phyloP scores from a whole-genome alignment of 2,113 vertebrate genomes.

The Thamnaconus septentrionalis region DNA sequence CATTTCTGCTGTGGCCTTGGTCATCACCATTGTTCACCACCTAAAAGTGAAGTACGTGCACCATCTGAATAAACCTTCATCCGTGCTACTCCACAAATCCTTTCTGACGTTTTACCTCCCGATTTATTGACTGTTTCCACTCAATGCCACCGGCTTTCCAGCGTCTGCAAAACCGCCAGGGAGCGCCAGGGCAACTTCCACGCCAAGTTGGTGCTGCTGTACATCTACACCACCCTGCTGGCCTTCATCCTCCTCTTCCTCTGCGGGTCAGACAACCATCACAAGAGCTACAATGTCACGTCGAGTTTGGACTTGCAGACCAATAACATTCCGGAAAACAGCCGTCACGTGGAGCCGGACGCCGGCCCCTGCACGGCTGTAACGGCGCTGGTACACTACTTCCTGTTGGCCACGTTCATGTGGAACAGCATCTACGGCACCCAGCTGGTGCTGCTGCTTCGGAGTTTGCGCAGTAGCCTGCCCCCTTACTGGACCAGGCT shows the following conservation, averaged over 20 bases:
- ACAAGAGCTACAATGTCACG: fast-evolving
- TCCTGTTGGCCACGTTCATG: slow-evolving; percentile 71
- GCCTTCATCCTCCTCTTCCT: slow-evolving; percentile 79
- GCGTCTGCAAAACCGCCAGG: slow-evolving; percentile 26
- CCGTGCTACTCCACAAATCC: not conserved
- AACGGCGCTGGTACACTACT: slow-evolving; percentile 70
- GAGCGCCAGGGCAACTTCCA: not conserved
- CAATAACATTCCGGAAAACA: slow-evolving; percentile 33
- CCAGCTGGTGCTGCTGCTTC: slow-evolving; percentile 33
- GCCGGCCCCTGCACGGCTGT: slow-evolving; percentile 30
- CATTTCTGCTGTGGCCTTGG: slow-evolving; percentile 55
- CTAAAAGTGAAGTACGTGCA: slow-evolving; percentile 52
- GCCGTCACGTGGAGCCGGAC: not conserved
- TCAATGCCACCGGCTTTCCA: not conserved
- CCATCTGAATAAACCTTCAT: not conserved
- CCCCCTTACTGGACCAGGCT: not conserved
- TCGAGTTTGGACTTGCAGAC: fast-evolving
- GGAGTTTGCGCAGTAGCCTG: not conserved
- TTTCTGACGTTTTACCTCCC: too few species aligned
- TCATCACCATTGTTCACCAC: slow-evolving; percentile 53
- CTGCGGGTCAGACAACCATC: slow-evolving; percentile 68
- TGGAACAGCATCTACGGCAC: slow-evolving; percentile 68
- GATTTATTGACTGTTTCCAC: too few species aligned
- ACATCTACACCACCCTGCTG: slow-evolving; percentile 71
- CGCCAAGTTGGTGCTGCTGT: slow-evolving; percentile 65